phyloP scores from a whole-genome alignment of 2,113 vertebrate species.

The Bos taurus region DNA sequence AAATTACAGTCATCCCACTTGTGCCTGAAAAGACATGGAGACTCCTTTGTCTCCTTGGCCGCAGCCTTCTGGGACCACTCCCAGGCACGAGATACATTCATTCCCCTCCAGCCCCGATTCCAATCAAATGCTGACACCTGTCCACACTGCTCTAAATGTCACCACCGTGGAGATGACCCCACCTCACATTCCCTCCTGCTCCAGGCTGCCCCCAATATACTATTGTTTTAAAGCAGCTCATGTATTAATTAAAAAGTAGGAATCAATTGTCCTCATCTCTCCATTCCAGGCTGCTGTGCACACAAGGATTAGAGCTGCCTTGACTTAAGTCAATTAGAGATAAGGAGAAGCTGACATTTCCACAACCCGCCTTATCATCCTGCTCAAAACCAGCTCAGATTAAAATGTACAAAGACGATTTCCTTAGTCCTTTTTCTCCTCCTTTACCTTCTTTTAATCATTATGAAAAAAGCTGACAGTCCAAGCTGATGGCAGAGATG shows the following conservation, averaged over 20 bases:
- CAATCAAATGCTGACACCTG: neutral
- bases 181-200: neutral
- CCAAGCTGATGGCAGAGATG: conserved; percentile 12
- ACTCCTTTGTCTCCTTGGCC: neutral
- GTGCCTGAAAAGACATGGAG: neutral
- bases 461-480: conserved; percentile 67
- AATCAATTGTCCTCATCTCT: conserved; percentile 84
- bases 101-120: neutral
- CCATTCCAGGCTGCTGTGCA: conserved; percentile 81
- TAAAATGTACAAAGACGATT: conserved; percentile 85
- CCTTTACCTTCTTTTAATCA: conserved; percentile 66
- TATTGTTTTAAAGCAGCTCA: conserved; percentile 79
- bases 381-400: conserved; percentile 81
- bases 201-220: conserved; percentile 28
- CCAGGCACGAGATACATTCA: neutral
- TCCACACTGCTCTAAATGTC: conserved; percentile 51
- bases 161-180: neutral
- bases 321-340: conserved; percentile 86
- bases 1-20: neutral
- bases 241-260: conserved; percentile 83
- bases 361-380: conserved; percentile 80
- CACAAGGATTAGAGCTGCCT: conserved; percentile 81
- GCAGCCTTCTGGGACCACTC: neutral
- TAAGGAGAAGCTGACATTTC: conserved; percentile 86
- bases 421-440: conserved; percentile 67